Conservation (phyloP, 2,113 vertebrate genomes). For the Rhinoptilus africanus region DNA sequence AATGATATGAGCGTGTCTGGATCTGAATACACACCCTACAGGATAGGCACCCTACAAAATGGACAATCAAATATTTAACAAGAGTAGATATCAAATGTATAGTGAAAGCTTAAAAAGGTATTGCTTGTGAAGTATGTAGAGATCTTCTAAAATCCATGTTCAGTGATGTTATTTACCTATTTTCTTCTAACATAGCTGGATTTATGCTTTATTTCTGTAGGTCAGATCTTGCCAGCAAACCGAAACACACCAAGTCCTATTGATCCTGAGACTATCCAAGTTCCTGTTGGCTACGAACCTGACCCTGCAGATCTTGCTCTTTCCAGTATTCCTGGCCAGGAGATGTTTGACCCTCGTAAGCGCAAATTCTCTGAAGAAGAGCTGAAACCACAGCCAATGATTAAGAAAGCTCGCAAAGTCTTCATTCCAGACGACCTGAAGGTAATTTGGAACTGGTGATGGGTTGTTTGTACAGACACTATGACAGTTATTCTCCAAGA, state of each 20-base stretch:
- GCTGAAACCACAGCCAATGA: slow-evolving; percentile 98
- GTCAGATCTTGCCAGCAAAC: slow-evolving; percentile 80
- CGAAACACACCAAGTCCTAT: slow-evolving; percentile 95
- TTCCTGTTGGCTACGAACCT: slow-evolving; percentile 89
- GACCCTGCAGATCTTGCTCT: slow-evolving; percentile 95
- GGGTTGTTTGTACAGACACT: background rate
- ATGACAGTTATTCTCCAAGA: background rate
- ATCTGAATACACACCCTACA: background rate
- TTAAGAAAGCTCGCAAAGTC: slow-evolving; percentile 97
- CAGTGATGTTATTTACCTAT: background rate
- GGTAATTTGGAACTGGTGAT: slow-evolving; percentile 87
- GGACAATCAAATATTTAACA: background rate
- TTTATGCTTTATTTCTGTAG: slow-evolving; percentile 48
- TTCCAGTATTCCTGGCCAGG: slow-evolving; percentile 97
- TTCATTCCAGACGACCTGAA: slow-evolving; percentile 97
- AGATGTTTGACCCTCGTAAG: slow-evolving; percentile 95
- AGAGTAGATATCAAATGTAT: background rate
- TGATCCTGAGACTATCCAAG: slow-evolving; percentile 95
- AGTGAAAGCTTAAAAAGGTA: background rate
- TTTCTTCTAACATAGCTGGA: background rate
- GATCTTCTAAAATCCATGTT: background rate
- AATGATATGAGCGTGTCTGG: background rate
- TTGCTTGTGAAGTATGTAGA: background rate
- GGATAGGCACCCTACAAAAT: background rate
- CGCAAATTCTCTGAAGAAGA: slow-evolving; percentile 96